phyloP scores from a whole-genome alignment of 1,140 invertebrate genomes.

The Teleogryllus occipitalis region DNA sequence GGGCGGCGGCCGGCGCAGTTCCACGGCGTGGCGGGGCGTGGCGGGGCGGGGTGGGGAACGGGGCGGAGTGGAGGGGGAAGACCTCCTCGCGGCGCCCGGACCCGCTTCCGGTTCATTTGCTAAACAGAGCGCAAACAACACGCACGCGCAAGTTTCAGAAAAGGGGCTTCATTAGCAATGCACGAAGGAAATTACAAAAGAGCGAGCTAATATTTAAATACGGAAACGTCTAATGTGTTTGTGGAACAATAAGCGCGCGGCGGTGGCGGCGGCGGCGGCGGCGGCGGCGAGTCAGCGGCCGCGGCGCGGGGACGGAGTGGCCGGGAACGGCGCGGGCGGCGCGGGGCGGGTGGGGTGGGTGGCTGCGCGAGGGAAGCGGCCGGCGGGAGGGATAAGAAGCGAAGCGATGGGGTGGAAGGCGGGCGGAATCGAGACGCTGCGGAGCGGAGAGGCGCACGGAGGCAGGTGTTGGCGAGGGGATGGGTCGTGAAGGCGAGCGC shows the following conservation, averaged over 20 bases:
- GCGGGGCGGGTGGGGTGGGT: no score
- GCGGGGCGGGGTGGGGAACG: no score
- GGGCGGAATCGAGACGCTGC: no score
- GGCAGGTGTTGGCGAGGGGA: no score
- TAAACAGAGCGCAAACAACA: background rate
- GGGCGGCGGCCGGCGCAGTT: no score
- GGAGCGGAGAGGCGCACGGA: no score
- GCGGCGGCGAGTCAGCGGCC: background rate
- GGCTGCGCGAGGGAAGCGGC: background rate
- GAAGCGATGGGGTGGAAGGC: no score
- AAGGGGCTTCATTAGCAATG: constrained; percentile 2
- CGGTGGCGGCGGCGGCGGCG: no score
- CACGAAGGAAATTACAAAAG: background rate
- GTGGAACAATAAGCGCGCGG: background rate
- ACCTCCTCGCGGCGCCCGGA: background rate
- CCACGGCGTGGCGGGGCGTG: no score
- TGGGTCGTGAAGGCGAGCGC: no score
- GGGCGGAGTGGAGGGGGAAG: background rate
- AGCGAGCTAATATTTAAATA: background rate
- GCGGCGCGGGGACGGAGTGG: background rate
- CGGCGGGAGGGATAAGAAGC: no score
- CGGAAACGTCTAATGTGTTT: constrained; percentile 4
- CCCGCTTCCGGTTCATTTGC: background rate
- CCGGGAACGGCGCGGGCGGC: no score
- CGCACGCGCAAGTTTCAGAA: constrained; percentile 1